A percentile compares a stretch with the other conserved stretches of the same genome.
phyloP scores from a whole-genome alignment of 2,113 vertebrate genomes.

The Engystomops pustulosus region DNA sequence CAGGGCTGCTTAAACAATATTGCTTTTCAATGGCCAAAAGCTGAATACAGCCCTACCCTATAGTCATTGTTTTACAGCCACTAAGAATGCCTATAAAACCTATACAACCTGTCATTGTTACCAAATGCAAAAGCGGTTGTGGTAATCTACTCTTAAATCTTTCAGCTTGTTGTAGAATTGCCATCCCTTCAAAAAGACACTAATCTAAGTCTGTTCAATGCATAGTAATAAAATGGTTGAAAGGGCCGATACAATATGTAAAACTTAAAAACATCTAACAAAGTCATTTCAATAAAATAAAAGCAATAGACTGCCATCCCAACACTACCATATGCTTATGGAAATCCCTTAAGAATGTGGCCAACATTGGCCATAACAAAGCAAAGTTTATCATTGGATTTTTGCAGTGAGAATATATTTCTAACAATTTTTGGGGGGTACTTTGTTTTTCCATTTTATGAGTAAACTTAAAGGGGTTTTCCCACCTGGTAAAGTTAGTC shows the following conservation, averaged over 20 bases:
- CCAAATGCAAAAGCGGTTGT: background rate
- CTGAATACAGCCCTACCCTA: constrained; percentile 22
- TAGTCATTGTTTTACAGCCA: constrained; percentile 31
- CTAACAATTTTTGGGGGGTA: too few relatives aligned
- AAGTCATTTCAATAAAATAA: background rate
- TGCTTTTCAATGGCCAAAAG: constrained; percentile 14
- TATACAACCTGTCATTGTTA: background rate
- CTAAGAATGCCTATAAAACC: constrained; percentile 27
- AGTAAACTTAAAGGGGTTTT: too few relatives aligned
- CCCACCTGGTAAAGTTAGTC: too few relatives aligned
- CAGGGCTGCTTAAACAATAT: constrained; percentile 8
- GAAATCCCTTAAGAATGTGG: too few relatives aligned
- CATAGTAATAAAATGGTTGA: constrained; percentile 15
- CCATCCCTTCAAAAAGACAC: background rate
- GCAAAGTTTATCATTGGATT: too few relatives aligned
- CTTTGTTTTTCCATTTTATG: too few relatives aligned
- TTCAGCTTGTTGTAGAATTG: background rate
- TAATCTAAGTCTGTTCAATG: background rate
- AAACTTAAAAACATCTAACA: background rate
- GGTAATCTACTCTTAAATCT: constrained; percentile 15
- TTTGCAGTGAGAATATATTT: too few relatives aligned
- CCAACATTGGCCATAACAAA: too few relatives aligned
- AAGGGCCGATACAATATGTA: background rate
- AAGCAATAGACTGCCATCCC: constrained; percentile 7
- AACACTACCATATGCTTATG: background rate